Base-by-base conservation (phyloP, 2,797 vertebrate species). In the Cryptoblepharus egeriae region DNA sequence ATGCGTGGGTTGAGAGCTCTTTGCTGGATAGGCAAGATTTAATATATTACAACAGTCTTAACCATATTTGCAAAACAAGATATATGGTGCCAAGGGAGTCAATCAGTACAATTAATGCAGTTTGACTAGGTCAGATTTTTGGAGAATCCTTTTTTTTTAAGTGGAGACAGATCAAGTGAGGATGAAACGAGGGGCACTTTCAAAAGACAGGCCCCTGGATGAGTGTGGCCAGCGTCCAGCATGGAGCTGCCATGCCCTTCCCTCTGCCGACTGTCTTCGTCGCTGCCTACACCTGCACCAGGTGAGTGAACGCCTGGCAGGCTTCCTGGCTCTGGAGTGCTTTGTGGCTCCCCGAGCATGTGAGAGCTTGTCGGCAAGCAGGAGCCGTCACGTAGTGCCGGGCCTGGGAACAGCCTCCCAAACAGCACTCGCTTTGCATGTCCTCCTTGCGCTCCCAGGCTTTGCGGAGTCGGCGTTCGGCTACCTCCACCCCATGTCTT, bases 281-380 rank as follows among this genome's bases (percentile, higher is more conserved):
- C 77, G 37, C 0, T 83, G 91, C 87, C 87, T 75, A 52, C 88
- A 79, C 87, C 87, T 63, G 15, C 3, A 0, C 32, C 78, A 71
- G 90, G 45, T 35, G 89, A 89, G 88, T 85, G 83, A 32, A 60
- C 28, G 78, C 81, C 83, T 87, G 86, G 89, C 90, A 84, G 85
- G 86, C 79, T 70, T 76, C 1, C 90, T 75, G 81, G 75, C 87
- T 91, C 57, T 3, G 42, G 73, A 88, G 77, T 4, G 72, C 87
- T 42, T 75, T 15, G 13, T 68, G 82, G 79, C 89, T 82, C 64
- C 77, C 86, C 11, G 55, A 81, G 86, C 92, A 0, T 91, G 93
- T 91, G 87, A 85, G 77, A 87, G 87, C 93, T 89, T 92, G 93
- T 82, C 3, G 22, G 79, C 8, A 75, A 90, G 89, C 83, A 58